Evolutionary conservation across 2,113 vertebrate genomes (phyloP).

Genomic region (Eolophus roseicapilla): DNA sequence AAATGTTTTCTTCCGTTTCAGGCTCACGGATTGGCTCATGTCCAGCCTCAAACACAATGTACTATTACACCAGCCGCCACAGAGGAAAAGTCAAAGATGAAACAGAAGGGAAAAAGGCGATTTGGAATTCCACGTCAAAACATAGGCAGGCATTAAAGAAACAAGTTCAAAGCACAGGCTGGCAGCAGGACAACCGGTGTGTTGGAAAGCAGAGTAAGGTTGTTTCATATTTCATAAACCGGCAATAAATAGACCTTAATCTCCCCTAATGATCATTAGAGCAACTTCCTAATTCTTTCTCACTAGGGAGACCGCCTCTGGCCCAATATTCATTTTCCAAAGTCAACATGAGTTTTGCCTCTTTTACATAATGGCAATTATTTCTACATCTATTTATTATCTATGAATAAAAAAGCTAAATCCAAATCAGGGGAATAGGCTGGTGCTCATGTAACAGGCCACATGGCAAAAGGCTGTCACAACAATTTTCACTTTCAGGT

Average conservation of each 20-base stretch:
- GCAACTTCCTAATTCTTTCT: slow-evolving; percentile 9
- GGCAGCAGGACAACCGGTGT: not conserved
- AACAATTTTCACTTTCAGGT: not conserved
- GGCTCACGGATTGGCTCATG: slow-evolving; percentile 98
- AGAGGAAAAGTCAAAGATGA: slow-evolving; percentile 77
- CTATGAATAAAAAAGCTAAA: not conserved
- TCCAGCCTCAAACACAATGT: slow-evolving; percentile 99
- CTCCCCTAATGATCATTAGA: slow-evolving; percentile 11
- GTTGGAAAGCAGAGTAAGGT: not conserved
- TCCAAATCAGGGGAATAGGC: not conserved
- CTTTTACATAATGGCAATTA: slow-evolving; percentile 49
- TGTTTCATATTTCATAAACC: slow-evolving; percentile 1
- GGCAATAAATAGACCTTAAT: not conserved
- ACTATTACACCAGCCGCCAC: slow-evolving; percentile 90
- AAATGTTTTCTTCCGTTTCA: slow-evolving; percentile 99
- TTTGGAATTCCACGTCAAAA: slow-evolving; percentile 77
- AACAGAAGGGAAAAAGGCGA: slow-evolving; percentile 76
- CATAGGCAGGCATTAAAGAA: slow-evolving; percentile 71
- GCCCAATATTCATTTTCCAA: slow-evolving; percentile 26
- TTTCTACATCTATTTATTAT: slow-evolving; percentile 18
- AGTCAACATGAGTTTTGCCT: slow-evolving; percentile 28
- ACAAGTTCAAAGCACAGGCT: slow-evolving; percentile 64
- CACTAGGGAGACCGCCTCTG: not conserved
- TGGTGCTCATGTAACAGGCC: not conserved
- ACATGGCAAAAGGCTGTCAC: not conserved